phyloP scores from a whole-genome alignment of 2,888 invertebrate species.

The Drosophila anomalipes region DNA sequence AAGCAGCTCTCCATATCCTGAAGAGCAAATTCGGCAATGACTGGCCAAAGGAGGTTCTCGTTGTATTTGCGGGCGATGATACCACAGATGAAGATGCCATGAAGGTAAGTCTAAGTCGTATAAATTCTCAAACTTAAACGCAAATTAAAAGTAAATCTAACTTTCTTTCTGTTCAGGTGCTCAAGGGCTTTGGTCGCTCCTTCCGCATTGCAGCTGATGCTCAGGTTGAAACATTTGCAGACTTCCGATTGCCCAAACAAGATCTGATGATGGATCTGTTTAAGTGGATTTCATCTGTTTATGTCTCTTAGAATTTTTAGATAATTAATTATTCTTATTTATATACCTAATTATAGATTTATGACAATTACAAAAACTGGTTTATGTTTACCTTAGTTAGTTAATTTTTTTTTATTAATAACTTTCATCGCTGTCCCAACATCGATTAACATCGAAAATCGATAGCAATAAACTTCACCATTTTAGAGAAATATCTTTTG shows the following conservation, averaged over 20 bases:
- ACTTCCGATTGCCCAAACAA: conserved; percentile 89
- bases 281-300: conserved; percentile 87
- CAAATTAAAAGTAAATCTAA: background rate
- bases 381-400: background rate
- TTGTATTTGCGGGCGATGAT: conserved; percentile 95
- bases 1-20: conserved; percentile 90
- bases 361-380: background rate
- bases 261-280: conserved; percentile 90
- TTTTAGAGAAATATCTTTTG: background rate
- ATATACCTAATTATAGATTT: background rate
- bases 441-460: background rate
- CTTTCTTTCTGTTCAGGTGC: conserved; percentile 85
- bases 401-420: background rate
- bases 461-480: background rate
- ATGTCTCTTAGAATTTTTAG: conserved; percentile 46
- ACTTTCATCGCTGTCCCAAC: background rate
- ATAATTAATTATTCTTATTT: background rate
- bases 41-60: conserved; percentile 89
- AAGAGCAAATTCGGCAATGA: conserved; percentile 90
- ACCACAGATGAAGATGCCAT: conserved; percentile 96
- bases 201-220: conserved; percentile 89
- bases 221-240: conserved; percentile 89
- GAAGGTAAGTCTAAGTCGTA: conserved; percentile 87
- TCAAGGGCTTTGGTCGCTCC: conserved; percentile 91
- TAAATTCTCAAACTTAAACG: background rate